These are phyloP conservation scores for Scaptomyza pallida DNA, from an alignment of 1,140 invertebrate species.

Conservation along the genomic window DNA sequence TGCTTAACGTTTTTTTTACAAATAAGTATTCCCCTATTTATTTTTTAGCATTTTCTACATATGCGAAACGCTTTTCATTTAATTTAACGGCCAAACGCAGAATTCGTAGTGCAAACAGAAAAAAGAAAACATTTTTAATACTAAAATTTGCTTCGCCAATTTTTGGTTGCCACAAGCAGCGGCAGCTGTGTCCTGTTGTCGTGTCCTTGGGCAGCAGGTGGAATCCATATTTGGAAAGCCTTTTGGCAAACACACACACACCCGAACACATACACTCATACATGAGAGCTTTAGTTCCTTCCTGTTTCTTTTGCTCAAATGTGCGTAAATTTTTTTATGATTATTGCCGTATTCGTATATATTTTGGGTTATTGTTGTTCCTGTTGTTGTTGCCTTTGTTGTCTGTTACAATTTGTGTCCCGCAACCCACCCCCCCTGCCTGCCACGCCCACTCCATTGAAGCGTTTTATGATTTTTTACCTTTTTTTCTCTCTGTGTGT, in stretches of 20 bases:
- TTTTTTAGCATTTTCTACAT: slow-evolving; percentile 23
- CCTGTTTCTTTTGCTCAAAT: slow-evolving; percentile 57
- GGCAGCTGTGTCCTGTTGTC: slow-evolving; percentile 46
- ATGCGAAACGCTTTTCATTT: slow-evolving; percentile 62
- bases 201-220: slow-evolving; percentile 58
- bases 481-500: slow-evolving; percentile 51
- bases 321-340: slow-evolving; percentile 80
- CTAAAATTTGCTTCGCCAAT: slow-evolving; percentile 29
- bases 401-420: slow-evolving; percentile 15
- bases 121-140: too few relatives aligned
- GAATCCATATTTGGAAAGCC: slow-evolving; percentile 32
- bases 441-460: slow-evolving; percentile 17
- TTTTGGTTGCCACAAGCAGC: slow-evolving; percentile 10
- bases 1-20: slow-evolving; percentile 15
- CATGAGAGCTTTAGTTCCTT: slow-evolving; percentile 6
- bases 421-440: too few relatives aligned
- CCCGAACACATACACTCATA: slow-evolving; percentile 30
- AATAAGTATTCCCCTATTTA: too few relatives aligned
- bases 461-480: slow-evolving; percentile 72
- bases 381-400: slow-evolving; percentile 10
- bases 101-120: too few relatives aligned
- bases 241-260: slow-evolving; percentile 33
- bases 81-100: slow-evolving; percentile 63
- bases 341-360: slow-evolving; percentile 60
- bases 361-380: not conserved